A percentile compares a stretch with the other conserved stretches of the same genome.
Evolutionary conservation across 2,888 invertebrate species (phyloP).

Genomic region (Branchinecta sandiegonensis): DNA sequence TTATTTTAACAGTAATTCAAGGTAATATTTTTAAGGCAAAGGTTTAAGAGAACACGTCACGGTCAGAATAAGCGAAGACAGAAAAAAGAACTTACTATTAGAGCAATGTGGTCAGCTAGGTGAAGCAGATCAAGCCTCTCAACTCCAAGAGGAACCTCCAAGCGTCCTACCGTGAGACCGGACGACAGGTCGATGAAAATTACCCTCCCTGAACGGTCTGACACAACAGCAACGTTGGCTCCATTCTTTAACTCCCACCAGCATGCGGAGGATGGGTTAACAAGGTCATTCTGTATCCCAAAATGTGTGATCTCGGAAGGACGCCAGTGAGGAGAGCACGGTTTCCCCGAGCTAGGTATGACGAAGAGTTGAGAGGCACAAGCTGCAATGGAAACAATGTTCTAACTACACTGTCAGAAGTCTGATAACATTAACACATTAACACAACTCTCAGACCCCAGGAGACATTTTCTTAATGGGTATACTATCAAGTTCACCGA

Average conservation of each 20-base stretch:
- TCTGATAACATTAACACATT: too few species aligned
- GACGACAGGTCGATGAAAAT: constrained; percentile 1
- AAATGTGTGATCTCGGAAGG: constrained; percentile 10
- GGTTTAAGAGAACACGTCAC: too few species aligned
- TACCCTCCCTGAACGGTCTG: background rate
- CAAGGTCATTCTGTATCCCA: background rate
- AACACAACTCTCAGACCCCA: too few species aligned
- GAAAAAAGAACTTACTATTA: background rate
- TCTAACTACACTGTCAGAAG: too few species aligned
- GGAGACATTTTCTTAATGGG: too few species aligned
- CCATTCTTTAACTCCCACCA: constrained; percentile 9
- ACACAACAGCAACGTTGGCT: background rate
- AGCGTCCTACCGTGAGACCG: background rate
- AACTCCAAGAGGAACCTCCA: background rate
- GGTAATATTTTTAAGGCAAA: too few species aligned
- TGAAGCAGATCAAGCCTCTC: background rate
- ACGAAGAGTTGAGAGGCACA: background rate
- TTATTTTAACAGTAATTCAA: too few species aligned
- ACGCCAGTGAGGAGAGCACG: background rate
- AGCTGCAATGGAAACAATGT: background rate
- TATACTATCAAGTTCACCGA: too few species aligned
- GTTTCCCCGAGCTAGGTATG: background rate
- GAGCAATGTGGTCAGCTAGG: constrained; percentile 3
- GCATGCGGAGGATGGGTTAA: background rate
- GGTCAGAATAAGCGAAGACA: background rate